Conservation (phyloP, 2,113 vertebrate species). For the Elachura formosa region DNA sequence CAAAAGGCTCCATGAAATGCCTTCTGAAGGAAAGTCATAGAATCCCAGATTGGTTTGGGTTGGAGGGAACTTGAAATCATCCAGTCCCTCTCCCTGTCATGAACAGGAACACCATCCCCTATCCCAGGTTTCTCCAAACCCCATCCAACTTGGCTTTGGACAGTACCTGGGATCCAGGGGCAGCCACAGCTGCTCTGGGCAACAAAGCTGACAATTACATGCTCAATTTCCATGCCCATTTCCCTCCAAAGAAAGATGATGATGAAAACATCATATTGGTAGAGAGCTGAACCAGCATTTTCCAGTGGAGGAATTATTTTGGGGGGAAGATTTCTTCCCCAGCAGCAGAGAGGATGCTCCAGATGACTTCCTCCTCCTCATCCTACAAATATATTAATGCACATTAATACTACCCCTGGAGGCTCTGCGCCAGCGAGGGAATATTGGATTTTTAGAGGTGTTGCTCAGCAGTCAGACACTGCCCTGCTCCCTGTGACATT, state of each 20-base stretch:
- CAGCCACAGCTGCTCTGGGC: neutral
- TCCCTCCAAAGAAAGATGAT: neutral
- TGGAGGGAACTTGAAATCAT: neutral
- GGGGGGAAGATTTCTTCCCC: neutral
- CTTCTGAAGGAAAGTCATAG: neutral
- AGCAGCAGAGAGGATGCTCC: neutral
- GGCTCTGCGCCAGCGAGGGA: neutral
- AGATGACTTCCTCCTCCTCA: neutral
- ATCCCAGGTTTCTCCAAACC: fast-evolving
- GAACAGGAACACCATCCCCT: neutral
- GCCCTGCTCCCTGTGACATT: neutral
- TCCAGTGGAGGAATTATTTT: neutral
- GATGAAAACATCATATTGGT: neutral
- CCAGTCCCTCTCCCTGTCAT: neutral
- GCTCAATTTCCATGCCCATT: neutral
- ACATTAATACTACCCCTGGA: neutral
- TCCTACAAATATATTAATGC: neutral
- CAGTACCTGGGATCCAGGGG: neutral
- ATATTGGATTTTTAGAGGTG: neutral
- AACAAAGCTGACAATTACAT: neutral
- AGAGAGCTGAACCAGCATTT: neutral
- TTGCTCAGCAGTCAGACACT: neutral
- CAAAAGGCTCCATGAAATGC: neutral
- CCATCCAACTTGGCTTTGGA: fast-evolving
- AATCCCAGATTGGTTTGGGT: neutral